Evolutionary conservation across 2,797 vertebrate species (phyloP), one percentile per base, ranked within the genome.

Genomic region (Dromococcyx pavoninus): DNA sequence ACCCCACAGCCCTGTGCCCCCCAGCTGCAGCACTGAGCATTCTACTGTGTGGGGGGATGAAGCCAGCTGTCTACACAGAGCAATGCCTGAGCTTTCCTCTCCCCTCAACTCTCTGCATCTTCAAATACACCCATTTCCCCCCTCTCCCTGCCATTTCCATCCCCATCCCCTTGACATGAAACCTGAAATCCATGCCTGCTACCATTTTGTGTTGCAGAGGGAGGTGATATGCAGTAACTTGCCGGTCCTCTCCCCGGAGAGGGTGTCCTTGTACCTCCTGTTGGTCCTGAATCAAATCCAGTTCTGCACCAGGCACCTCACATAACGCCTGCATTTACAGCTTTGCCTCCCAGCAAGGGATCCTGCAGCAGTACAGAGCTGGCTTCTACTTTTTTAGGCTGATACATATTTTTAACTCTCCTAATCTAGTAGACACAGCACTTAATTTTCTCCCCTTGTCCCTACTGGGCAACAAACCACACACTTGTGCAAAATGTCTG

Each of bases 301-400:
- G 91, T 96, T 97, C 94, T 97, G 97, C 97, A 91, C 91, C 95
- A 96, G 78, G 81, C 93, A 94, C 92, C 96, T 76, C 73, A 74
- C 89, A 79, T 90, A 97, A 94, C 11, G 92, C 89, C 92, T 94
- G 96, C 53, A 0, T 96, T 98, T 97, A 87, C 60, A 95, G 95
- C 93, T 96, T 96, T 7, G 44, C 61, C 94, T 94, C 84, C 89
- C 88, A 71, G 91, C 86, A 95, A 96, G 79, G 62, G 97, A 95
- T 95, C 94, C 94, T 95, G 97, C 97, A 93, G 97, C 96, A 95
- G 89, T 88, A 80, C 70, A 88, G 93, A 94, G 91, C 90, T 91
- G 91, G 93, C 95, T 98, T 97, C 94, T 97, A 93, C 94, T 97
- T 94, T 97, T 97, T 97, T 78, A 94, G 94, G 96, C 95, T 93